Conservation (phyloP, 2,888 invertebrate species). For the Luperina nickerlii region DNA sequence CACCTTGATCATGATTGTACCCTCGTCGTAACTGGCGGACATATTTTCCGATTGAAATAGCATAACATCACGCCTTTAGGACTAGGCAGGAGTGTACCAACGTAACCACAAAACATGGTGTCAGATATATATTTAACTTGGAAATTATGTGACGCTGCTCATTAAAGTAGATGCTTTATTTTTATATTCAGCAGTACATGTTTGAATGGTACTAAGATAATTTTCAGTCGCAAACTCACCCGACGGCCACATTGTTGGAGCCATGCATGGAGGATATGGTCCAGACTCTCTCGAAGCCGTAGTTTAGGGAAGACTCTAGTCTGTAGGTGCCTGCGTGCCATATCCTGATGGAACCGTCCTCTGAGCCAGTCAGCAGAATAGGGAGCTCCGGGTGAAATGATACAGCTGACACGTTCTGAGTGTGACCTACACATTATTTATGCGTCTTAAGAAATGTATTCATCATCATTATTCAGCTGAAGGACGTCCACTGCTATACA, state of each 20-base stretch:
- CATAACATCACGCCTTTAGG: not conserved
- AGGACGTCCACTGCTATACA: not conserved
- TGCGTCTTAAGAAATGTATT: not conserved
- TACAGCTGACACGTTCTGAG: constrained; percentile 98
- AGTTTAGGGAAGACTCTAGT: constrained; percentile 98
- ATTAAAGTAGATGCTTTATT: not conserved
- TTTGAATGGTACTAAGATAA: not conserved
- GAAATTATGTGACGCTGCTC: not conserved
- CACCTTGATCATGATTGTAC: constrained; percentile 98
- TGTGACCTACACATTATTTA: constrained; percentile 92
- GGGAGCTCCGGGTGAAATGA: constrained; percentile 99
- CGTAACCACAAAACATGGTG: not conserved
- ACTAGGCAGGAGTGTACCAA: not conserved
- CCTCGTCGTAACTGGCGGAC: constrained; percentile 95
- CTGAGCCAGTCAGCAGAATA: constrained; percentile 98
- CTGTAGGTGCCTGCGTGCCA: constrained; percentile 99
- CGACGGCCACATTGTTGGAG: constrained; percentile 98
- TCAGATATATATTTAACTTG: not conserved
- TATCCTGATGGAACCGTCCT: constrained; percentile 98
- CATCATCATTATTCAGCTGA: not conserved
- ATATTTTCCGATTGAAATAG: constrained; percentile 19
- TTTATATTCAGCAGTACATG: too few relatives aligned
- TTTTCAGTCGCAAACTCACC: constrained; percentile 84
- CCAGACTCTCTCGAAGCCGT: constrained; percentile 99
- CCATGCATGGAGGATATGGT: constrained; percentile 97